Conservation (phyloP, 2,797 vertebrate genomes). For the Acanthiza pusilla region DNA sequence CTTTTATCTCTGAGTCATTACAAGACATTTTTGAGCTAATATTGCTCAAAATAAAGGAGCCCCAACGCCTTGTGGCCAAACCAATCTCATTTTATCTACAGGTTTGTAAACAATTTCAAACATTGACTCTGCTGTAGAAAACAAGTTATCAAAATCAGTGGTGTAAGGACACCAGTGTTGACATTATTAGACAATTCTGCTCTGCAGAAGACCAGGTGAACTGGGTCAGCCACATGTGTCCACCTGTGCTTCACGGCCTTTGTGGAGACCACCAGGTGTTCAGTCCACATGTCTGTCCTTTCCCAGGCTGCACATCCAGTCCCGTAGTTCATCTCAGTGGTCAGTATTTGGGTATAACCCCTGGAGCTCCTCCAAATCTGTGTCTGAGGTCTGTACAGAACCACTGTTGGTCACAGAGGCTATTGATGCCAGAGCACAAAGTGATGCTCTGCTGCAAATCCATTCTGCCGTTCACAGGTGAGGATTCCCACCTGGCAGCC, state of each 20-base stretch:
- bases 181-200: neutral
- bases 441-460: neutral
- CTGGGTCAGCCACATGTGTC: neutral
- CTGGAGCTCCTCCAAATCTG: neutral
- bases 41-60: neutral
- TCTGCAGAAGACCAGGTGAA: neutral
- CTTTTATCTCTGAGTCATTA: neutral
- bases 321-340: neutral
- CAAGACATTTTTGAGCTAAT: neutral
- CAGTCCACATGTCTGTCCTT: neutral
- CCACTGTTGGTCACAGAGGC: fast-evolving
- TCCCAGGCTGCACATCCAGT: neutral
- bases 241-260: neutral
- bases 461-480: neutral
- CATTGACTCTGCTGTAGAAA: conserved; percentile 27
- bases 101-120: conserved; percentile 30
- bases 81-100: neutral
- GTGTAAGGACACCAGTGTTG: neutral
- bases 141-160: neutral
- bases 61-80: neutral
- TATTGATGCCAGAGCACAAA: fast-evolving
- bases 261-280: neutral
- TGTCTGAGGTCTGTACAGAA: neutral
- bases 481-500: neutral
- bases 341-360: neutral